These are phyloP conservation scores for Ceyx cyanopectus DNA, from an alignment of 2,113 vertebrate genomes.

Conservation along the genomic window DNA sequence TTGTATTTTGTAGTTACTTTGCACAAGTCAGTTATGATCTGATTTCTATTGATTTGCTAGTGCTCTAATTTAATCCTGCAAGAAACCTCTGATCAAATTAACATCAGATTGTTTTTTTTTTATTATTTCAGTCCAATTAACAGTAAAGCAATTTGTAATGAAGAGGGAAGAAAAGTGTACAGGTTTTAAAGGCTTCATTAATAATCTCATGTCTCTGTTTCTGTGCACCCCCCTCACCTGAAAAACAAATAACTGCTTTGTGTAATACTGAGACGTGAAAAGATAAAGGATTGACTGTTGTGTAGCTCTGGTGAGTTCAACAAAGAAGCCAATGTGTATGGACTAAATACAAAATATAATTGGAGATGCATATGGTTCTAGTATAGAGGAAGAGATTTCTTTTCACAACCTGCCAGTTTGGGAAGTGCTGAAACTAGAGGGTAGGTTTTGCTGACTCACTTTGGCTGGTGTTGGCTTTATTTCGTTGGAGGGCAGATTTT, in stretches of 20 bases:
- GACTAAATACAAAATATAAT: neutral
- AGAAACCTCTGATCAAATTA: conserved; percentile 33
- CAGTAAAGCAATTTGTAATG: neutral
- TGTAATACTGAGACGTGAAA: neutral
- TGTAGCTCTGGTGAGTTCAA: neutral
- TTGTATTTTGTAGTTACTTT: neutral
- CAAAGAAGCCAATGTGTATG: neutral
- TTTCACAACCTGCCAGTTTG: neutral
- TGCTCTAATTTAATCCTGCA: conserved; percentile 21
- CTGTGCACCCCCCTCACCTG: neutral
- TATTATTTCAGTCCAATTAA: neutral
- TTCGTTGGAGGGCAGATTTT: neutral
- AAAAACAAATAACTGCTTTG: neutral
- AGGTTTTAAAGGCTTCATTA: neutral
- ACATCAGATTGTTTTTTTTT: neutral
- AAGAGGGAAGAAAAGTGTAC: neutral
- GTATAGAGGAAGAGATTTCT: neutral
- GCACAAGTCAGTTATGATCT: neutral
- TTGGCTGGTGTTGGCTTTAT: neutral
- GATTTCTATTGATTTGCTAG: conserved; percentile 1
- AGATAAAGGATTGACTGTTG: neutral
- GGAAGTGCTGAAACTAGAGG: neutral
- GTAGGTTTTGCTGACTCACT: neutral
- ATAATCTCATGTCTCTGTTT: neutral
- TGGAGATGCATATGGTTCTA: neutral